These are phyloP conservation scores for Peucedramus taeniatus DNA, from an alignment of 2,113 vertebrate species.

Conservation along the genomic window DNA sequence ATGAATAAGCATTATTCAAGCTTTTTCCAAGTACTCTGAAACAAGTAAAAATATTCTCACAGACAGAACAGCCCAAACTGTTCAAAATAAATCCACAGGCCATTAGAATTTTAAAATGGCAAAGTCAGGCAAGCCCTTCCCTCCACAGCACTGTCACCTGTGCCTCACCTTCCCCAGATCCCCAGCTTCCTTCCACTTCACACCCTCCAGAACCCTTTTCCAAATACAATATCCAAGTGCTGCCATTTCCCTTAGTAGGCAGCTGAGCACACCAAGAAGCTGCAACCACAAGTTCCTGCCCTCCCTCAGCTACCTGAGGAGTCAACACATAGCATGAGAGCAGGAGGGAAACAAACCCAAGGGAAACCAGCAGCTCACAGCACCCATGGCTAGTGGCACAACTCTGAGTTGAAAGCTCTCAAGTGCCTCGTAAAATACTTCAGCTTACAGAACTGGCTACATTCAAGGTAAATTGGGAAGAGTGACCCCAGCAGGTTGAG, in stretches of 20 bases:
- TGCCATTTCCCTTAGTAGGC: background rate
- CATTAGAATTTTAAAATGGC: background rate
- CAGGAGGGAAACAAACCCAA: background rate
- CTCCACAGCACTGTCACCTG: background rate
- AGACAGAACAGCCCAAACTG: background rate
- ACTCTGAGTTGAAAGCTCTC: background rate
- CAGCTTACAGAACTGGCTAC: background rate
- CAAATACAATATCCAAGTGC: background rate
- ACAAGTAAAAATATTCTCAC: background rate
- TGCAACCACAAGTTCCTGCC: background rate
- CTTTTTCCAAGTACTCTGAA: background rate
- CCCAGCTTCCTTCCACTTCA: background rate
- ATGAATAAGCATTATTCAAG: background rate
- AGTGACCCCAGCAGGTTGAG: background rate
- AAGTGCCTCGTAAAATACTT: background rate
- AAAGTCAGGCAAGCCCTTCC: background rate
- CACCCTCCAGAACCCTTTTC: background rate
- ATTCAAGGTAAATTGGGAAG: background rate
- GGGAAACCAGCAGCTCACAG: background rate
- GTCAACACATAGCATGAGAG: fast-evolving
- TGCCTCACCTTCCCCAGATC: background rate
- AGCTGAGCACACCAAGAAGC: background rate
- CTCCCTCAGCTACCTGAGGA: background rate
- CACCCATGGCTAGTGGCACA: background rate
- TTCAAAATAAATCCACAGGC: background rate